Conservation (phyloP, 2,797 vertebrate genomes). For the Rhabdophis nuchalis region DNA sequence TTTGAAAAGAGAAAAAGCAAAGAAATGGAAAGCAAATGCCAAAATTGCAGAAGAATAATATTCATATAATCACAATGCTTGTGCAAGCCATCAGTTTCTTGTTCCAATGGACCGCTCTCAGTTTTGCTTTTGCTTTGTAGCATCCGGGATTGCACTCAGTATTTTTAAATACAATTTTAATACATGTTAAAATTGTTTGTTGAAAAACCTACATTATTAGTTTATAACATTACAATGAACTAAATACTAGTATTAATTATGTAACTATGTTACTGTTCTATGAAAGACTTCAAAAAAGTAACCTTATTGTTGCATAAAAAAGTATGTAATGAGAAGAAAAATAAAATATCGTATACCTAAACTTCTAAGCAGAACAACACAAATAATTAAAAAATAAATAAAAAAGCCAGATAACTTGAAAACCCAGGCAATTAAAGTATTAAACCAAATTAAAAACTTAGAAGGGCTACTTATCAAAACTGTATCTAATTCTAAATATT, state of each 20-base stretch:
- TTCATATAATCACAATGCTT: background rate
- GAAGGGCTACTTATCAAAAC: background rate
- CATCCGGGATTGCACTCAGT: background rate
- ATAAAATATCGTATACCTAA: background rate
- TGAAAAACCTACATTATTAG: background rate
- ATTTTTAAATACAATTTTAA: background rate
- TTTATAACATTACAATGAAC: background rate
- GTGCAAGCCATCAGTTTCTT: background rate
- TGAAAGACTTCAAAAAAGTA: background rate
- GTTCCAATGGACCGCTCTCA: background rate
- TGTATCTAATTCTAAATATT: background rate
- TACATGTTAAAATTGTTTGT: background rate
- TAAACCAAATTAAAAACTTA: background rate
- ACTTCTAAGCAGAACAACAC: background rate
- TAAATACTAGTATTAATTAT: background rate
- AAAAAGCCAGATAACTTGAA: background rate
- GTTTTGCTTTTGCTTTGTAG: background rate
- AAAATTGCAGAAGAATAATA: background rate
- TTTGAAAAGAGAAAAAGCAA: background rate
- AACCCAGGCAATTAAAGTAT: background rate
- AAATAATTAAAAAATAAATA: background rate
- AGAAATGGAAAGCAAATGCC: background rate
- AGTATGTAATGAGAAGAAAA: background rate
- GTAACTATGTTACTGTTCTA: background rate
- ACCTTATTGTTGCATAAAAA: background rate